Percentiles rank a stretch among this genome's conserved stretches.
phyloP scores from a whole-genome alignment of 1,140 invertebrate species.

The Micrasema minimum region DNA sequence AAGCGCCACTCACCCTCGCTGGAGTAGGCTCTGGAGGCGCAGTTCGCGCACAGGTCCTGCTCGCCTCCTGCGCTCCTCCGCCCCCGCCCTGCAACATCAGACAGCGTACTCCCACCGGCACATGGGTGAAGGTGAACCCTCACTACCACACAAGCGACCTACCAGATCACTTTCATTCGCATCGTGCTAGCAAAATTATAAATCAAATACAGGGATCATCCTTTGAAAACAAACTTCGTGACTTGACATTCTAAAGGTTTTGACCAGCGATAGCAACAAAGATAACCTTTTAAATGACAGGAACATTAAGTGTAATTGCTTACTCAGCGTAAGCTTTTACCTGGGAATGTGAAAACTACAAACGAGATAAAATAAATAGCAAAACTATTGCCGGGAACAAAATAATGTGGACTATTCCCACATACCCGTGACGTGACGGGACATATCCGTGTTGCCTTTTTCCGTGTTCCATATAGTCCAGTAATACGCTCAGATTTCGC shows the following conservation, averaged over 20 bases:
- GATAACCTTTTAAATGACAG: not conserved
- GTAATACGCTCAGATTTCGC: no score
- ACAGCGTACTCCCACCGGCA: not conserved
- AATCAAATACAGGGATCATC: not conserved
- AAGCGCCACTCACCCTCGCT: constrained; percentile 58
- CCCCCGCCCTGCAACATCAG: constrained; percentile 38
- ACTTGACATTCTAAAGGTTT: not conserved
- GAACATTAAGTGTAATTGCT: not conserved
- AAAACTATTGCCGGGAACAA: no score
- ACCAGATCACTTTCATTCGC: not conserved
- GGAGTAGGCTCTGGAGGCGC: constrained; percentile 53
- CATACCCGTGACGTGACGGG: no score
- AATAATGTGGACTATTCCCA: no score
- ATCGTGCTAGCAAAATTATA: not conserved
- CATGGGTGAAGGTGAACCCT: no score
- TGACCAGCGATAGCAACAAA: not conserved
- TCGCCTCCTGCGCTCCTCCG: constrained; percentile 23
- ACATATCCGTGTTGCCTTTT: no score
- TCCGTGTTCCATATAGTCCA: no score
- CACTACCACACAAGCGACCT: not conserved
- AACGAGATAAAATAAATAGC: not conserved
- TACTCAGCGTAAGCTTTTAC: not conserved
- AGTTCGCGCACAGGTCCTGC: constrained; percentile 46
- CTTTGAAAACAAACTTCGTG: constrained; percentile 1
- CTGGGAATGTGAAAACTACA: not conserved